Conservation (phyloP, 2,888 invertebrate species). For the Acleris laterana region DNA sequence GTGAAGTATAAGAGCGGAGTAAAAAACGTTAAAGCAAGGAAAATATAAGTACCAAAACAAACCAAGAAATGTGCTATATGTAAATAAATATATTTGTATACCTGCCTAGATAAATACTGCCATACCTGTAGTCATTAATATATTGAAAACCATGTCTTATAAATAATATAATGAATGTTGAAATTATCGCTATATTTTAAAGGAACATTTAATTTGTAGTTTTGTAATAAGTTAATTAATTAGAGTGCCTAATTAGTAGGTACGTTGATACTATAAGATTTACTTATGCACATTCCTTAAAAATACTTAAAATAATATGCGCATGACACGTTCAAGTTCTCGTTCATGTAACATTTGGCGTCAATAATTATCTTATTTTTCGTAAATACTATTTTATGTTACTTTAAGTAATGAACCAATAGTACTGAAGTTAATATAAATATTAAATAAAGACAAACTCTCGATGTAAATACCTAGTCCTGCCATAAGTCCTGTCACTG, state of each 20-base stretch:
- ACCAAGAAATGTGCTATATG: constrained; percentile 8
- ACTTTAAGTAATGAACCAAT: no score
- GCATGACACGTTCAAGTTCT: background rate
- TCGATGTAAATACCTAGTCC: no score
- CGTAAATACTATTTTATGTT: background rate
- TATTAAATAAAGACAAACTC: no score
- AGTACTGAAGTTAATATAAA: no score
- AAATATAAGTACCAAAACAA: background rate
- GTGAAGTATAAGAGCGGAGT: no score
- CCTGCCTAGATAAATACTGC: constrained; percentile 10
- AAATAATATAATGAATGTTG: constrained; percentile 15
- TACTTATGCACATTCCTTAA: constrained; percentile 9
- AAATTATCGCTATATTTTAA: background rate
- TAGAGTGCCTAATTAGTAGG: background rate
- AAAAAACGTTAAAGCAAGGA: no score
- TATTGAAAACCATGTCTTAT: background rate
- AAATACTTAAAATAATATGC: background rate
- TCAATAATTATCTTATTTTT: background rate
- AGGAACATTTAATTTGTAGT: background rate
- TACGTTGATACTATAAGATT: background rate
- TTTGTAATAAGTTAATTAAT: background rate
- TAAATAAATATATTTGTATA: constrained; percentile 21
- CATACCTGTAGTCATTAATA: constrained; percentile 22
- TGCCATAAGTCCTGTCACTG: no score
- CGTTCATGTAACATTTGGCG: no score